Percentiles rank a stretch among this genome's conserved stretches.
These are phyloP conservation scores for Drosophila maculinotata DNA, from an alignment of 2,888 invertebrate species.

Conservation along the genomic window DNA sequence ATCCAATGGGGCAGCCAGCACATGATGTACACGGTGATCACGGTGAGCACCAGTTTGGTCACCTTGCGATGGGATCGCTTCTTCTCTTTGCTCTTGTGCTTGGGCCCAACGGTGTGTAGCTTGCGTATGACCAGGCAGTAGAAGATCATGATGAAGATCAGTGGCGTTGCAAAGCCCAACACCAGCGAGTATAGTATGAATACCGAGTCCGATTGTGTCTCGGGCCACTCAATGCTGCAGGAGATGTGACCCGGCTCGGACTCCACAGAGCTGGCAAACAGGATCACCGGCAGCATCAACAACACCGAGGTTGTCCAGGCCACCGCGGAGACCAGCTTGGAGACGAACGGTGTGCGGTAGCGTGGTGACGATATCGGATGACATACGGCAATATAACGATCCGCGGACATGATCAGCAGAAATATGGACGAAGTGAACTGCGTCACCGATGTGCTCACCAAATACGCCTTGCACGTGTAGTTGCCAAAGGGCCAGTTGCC, in stretches of 20 bases:
- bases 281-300: conserved; percentile 95
- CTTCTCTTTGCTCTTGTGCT: conserved; percentile 96
- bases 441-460: conserved; percentile 96
- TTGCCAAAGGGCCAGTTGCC: conserved; percentile 95
- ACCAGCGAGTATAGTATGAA: conserved; percentile 95
- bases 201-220: conserved; percentile 90
- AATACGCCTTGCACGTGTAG: conserved; percentile 95
- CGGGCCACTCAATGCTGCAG: conserved; percentile 94
- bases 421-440: conserved; percentile 97
- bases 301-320: conserved; percentile 95
- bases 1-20: conserved; percentile 98
- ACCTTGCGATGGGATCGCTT: conserved; percentile 95
- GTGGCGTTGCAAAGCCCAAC: conserved; percentile 94
- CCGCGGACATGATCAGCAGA: conserved; percentile 96
- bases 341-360: conserved; percentile 94
- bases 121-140: conserved; percentile 95
- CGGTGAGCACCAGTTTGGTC: conserved; percentile 95
- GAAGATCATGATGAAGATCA: conserved; percentile 93
- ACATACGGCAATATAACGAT: conserved; percentile 96
- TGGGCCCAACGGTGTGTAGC: conserved; percentile 94
- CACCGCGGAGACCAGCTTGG: conserved; percentile 92
- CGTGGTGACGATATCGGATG: conserved; percentile 96
- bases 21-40: conserved; percentile 95
- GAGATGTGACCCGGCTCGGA: conserved; percentile 87
- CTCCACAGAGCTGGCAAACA: conserved; percentile 91